Percentiles rank a stretch among this genome's conserved stretches.
Evolutionary conservation across 1,140 invertebrate genomes (phyloP).

Genomic region (Triops longicaudatus): DNA sequence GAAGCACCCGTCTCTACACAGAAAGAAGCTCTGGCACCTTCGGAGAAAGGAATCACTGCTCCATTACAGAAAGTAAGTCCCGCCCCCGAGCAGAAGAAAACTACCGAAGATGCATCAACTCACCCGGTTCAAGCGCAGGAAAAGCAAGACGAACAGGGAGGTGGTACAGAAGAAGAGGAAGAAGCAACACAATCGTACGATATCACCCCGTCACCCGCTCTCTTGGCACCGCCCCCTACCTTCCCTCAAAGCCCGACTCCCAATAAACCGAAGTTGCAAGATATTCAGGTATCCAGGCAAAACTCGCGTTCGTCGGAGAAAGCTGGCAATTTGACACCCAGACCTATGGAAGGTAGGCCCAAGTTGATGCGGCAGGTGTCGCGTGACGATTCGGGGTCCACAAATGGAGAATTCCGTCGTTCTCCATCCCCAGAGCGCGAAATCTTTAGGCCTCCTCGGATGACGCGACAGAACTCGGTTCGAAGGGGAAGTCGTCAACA

Average conservation of each 20-base stretch:
- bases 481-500: not conserved
- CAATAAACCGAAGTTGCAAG: not conserved
- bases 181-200: not conserved
- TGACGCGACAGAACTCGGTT: not conserved
- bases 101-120: too few species aligned
- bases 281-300: not conserved
- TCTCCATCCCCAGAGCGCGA: not conserved
- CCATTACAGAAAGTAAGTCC: too few species aligned
- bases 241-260: not conserved
- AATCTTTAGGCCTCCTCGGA: not conserved
- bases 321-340: not conserved
- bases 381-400: not conserved
- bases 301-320: not conserved
- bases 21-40: not conserved
- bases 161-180: conserved; percentile 15
- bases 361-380: not conserved
- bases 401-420: not conserved
- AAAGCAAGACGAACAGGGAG: too few species aligned
- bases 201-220: not conserved
- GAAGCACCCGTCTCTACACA: not conserved
- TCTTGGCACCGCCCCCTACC: not conserved
- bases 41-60: not conserved
- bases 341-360: not conserved
- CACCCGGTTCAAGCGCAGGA: too few species aligned
- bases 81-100: conserved; percentile 18